phyloP scores from a whole-genome alignment of 2,113 vertebrate species.

The Ctenomys sociabilis region DNA sequence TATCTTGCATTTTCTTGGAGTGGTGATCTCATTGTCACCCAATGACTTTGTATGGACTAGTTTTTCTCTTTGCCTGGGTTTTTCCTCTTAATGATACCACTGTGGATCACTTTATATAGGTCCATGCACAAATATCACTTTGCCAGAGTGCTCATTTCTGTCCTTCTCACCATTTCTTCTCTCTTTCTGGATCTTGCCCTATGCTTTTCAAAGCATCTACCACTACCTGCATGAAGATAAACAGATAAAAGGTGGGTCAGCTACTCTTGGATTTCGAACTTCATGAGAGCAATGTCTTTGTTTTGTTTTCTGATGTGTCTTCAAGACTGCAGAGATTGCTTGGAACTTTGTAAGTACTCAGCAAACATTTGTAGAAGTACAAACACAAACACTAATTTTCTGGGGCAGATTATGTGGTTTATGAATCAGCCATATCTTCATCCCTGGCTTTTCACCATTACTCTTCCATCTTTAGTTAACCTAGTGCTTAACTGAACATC shows the following conservation, averaged over 20 bases:
- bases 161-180: not conserved
- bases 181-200: not conserved
- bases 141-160: not conserved
- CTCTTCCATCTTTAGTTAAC: not conserved
- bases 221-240: not conserved
- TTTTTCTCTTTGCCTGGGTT: not conserved
- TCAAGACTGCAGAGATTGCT: not conserved
- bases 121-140: not conserved
- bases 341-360: not conserved
- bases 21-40: not conserved
- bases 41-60: not conserved
- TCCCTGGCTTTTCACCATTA: not conserved
- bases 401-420: not conserved
- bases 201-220: not conserved
- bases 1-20: not conserved
- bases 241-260: no score
- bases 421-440: not conserved
- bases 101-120: not conserved
- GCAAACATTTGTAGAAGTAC: constrained; percentile 12
- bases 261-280: not conserved
- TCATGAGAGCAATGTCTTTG: not conserved
- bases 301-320: not conserved
- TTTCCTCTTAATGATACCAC: not conserved
- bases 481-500: not conserved
- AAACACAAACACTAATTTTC: not conserved